phyloP scores from a whole-genome alignment of 2,113 vertebrate species.

The Crocuta crocuta region DNA sequence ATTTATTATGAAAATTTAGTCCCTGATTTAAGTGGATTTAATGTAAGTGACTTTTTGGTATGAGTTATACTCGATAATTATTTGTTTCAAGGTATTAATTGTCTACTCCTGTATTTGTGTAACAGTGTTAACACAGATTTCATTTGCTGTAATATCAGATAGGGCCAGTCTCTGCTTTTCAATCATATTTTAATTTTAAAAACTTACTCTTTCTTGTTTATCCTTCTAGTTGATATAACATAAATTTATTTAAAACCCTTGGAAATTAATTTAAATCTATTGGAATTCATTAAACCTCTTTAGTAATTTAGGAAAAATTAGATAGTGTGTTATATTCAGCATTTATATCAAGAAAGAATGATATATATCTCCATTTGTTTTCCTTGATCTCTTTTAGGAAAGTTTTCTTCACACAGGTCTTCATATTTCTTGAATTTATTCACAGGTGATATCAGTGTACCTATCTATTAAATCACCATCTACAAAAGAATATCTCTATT shows the following conservation, averaged over 20 bases:
- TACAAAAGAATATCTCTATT: neutral
- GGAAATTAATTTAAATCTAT: neutral
- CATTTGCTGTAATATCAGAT: conserved; percentile 29
- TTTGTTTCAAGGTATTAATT: neutral
- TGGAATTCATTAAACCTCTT: neutral
- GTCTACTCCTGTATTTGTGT: neutral
- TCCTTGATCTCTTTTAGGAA: neutral
- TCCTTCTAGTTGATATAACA: neutral
- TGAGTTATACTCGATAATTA: neutral
- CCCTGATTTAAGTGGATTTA: neutral
- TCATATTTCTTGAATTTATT: neutral
- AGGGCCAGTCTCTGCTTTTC: neutral
- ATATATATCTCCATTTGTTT: neutral
- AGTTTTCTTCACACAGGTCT: neutral
- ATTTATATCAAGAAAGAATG: neutral
- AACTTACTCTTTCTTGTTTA: neutral
- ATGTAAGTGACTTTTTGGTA: neutral
- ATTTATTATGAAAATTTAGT: neutral
- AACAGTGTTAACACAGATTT: neutral
- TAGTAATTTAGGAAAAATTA: neutral
- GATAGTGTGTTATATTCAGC: neutral
- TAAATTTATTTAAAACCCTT: neutral
- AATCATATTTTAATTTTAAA: neutral
- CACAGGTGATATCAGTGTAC: neutral
- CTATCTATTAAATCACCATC: neutral